Percentiles rank a stretch among this genome's conserved stretches.
Conservation (phyloP, 92 coral and sea anemone species). For the Phenganax marumi region DNA sequence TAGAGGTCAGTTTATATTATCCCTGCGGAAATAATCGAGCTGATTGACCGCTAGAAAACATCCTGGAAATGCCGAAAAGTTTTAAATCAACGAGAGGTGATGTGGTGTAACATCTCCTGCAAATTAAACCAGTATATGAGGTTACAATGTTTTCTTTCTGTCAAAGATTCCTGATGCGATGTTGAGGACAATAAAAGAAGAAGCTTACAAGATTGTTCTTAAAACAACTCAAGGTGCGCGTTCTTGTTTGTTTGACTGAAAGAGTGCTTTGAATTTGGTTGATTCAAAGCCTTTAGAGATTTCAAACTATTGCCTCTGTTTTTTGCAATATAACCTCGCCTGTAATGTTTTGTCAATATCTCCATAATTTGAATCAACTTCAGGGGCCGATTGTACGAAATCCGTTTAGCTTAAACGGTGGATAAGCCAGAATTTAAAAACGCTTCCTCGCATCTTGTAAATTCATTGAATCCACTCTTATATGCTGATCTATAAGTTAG, state of each 20-base stretch:
- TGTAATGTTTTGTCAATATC: too few relatives aligned
- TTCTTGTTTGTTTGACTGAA: not conserved
- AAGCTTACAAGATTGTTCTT: slow-evolving; percentile 51
- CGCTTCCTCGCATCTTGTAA: too few relatives aligned
- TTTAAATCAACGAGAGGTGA: not conserved
- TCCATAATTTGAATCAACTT: too few relatives aligned
- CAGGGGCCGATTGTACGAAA: too few relatives aligned
- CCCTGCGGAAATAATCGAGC: not conserved
- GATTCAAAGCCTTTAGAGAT: not conserved
- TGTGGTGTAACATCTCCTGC: not conserved
- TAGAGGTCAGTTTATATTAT: slow-evolving; percentile 44
- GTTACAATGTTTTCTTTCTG: not conserved
- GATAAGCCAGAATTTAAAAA: too few relatives aligned
- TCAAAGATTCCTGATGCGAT: slow-evolving; percentile 55
- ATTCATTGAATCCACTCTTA: too few relatives aligned
- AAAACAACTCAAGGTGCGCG: slow-evolving; percentile 58
- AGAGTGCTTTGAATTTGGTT: not conserved
- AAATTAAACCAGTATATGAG: not conserved
- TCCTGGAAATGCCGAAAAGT: too few relatives aligned
- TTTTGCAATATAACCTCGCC: too few relatives aligned
- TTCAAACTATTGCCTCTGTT: not conserved
- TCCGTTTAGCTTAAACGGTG: too few relatives aligned
- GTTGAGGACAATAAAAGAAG: slow-evolving; percentile 55
- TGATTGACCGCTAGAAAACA: not conserved
- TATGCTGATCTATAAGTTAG: too few relatives aligned